Evolutionary conservation across 2,113 vertebrate genomes (phyloP).

Genomic region (Xenopus borealis): DNA sequence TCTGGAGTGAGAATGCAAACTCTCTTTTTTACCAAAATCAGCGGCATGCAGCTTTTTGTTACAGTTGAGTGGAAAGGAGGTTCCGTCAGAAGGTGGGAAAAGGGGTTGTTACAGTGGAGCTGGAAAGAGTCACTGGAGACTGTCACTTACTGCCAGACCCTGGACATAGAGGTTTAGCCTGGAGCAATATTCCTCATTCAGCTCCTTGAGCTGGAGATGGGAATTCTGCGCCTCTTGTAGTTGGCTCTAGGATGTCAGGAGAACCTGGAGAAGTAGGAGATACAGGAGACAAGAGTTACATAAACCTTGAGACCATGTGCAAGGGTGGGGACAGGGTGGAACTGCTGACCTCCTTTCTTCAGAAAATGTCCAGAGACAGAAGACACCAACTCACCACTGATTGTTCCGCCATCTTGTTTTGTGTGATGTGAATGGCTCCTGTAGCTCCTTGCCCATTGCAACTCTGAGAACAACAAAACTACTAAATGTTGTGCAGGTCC

Average conservation of each 20-base stretch:
- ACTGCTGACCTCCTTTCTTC: too few relatives aligned
- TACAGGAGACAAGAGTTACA: not conserved
- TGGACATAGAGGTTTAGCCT: conserved; percentile 65
- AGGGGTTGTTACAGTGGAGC: too few relatives aligned
- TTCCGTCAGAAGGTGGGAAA: too few relatives aligned
- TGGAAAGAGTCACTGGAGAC: too few relatives aligned
- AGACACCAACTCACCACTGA: conserved; percentile 65
- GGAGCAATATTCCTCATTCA: conserved; percentile 74
- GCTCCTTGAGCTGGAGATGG: conserved; percentile 75
- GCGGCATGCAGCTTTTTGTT: too few relatives aligned
- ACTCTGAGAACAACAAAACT: conserved; percentile 56
- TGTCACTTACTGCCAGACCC: conserved; percentile 68
- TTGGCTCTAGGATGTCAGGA: conserved; percentile 71
- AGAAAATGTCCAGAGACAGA: too few relatives aligned
- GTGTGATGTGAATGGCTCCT: conserved; percentile 56
- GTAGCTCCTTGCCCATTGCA: conserved; percentile 69
- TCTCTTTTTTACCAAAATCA: too few relatives aligned
- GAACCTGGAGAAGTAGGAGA: conserved; percentile 56
- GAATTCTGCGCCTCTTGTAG: conserved; percentile 77
- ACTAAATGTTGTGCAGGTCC: too few relatives aligned
- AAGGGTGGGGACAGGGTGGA: too few relatives aligned
- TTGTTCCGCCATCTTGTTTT: conserved; percentile 62
- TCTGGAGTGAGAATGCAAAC: too few relatives aligned
- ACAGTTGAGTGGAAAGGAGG: too few relatives aligned
- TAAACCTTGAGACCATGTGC: too few relatives aligned